Percentiles rank a stretch among this genome's conserved stretches.
These are phyloP conservation scores for Micronycteris hirsuta DNA, from an alignment of 2,113 vertebrate species.

Conservation along the genomic window DNA sequence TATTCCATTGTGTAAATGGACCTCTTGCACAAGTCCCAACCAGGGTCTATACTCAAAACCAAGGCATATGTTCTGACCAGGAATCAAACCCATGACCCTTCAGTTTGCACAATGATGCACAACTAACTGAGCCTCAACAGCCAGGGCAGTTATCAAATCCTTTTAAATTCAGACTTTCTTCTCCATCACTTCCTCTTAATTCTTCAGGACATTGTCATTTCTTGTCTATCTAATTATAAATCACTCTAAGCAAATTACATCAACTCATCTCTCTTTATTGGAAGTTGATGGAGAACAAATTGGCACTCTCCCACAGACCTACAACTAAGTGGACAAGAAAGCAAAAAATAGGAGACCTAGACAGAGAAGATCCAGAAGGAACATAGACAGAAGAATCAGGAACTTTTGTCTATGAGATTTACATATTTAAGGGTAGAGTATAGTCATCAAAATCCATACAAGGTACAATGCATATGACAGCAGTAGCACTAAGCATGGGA, in stretches of 20 bases:
- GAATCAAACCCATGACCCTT: no score
- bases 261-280: background rate
- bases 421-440: background rate
- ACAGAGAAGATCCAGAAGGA: background rate
- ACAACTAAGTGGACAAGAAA: background rate
- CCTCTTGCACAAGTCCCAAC: no score
- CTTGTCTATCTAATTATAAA: background rate
- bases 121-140: no score
- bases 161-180: background rate
- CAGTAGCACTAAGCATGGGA: background rate
- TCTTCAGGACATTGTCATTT: background rate
- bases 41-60: no score
- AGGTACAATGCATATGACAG: background rate
- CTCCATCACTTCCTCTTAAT: background rate
- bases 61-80: no score
- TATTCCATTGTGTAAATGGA: no score
- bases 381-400: background rate
- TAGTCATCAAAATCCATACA: background rate
- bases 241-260: background rate
- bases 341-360: background rate
- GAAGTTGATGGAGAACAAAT: background rate
- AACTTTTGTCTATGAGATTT: background rate
- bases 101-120: no score
- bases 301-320: background rate
- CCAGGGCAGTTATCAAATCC: no score